Conservation (phyloP, 2,888 invertebrate genomes). For the Nemotelus nigrinus region DNA sequence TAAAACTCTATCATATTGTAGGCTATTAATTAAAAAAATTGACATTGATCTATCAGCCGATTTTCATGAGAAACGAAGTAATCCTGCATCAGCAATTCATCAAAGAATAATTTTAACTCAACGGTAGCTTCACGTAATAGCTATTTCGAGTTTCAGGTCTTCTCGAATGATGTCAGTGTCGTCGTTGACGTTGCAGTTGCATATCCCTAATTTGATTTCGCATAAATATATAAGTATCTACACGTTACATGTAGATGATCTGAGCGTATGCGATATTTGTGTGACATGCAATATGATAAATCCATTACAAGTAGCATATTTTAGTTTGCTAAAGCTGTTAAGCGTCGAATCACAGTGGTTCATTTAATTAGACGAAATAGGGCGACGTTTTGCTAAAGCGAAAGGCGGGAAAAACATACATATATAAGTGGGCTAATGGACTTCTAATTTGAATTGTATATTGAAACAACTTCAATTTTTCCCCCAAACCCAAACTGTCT, state of each 20-base stretch:
- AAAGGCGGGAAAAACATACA: background rate
- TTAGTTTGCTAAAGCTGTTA: constrained; percentile 12
- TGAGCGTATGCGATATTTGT: constrained; percentile 27
- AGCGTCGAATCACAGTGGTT: constrained; percentile 24
- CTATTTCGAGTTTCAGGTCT: constrained; percentile 16
- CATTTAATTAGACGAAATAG: constrained; percentile 31
- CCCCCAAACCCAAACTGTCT: no score
- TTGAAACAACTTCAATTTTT: no score
- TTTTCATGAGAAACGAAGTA: no score
- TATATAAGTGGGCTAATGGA: no score
- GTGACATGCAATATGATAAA: constrained; percentile 44
- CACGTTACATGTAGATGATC: constrained; percentile 20
- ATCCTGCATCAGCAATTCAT: no score
- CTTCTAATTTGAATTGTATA: no score
- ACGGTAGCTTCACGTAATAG: background rate
- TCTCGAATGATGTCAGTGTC: background rate
- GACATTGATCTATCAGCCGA: no score
- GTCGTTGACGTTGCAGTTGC: constrained; percentile 16
- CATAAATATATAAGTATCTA: constrained; percentile 16
- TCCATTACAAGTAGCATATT: constrained; percentile 36
- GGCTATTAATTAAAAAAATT: no score
- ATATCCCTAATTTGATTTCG: constrained; percentile 38
- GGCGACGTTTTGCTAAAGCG: background rate
- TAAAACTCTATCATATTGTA: no score
- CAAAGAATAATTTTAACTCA: background rate